Percentiles rank a stretch among this genome's conserved stretches.
These are phyloP conservation scores for Coreoperca whiteheadi DNA, from an alignment of 2,113 vertebrate genomes.

Conservation along the genomic window DNA sequence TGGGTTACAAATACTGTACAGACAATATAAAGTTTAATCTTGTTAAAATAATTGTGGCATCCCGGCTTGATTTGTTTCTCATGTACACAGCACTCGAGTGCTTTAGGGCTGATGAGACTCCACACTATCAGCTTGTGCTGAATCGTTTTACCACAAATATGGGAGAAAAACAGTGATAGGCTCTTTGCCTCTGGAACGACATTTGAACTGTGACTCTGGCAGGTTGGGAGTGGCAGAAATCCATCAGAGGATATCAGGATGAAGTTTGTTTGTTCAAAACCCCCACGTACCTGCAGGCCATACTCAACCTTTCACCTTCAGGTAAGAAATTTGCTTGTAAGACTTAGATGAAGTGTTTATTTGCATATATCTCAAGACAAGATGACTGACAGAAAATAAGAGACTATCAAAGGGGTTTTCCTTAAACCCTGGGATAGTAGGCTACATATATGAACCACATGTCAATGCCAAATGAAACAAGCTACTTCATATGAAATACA, in stretches of 20 bases:
- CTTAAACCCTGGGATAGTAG: constrained; percentile 37
- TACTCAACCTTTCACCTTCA: constrained; percentile 70
- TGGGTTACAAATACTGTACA: constrained; percentile 4
- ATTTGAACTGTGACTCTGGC: constrained; percentile 12
- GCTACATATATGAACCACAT: constrained; percentile 42
- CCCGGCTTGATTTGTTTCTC: constrained; percentile 29
- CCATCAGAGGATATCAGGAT: constrained; percentile 4
- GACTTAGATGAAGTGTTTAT: constrained; percentile 39
- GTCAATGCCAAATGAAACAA: constrained; percentile 65
- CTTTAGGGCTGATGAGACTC: neutral
- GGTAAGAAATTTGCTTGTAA: constrained; percentile 54
- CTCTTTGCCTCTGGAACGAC: neutral
- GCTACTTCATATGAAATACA: constrained; percentile 57
- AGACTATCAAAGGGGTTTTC: constrained; percentile 53
- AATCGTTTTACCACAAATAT: constrained; percentile 12
- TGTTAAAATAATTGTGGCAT: constrained; percentile 20
- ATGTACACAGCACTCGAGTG: neutral
- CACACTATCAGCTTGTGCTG: neutral
- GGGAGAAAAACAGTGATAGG: neutral
- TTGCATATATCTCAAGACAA: constrained; percentile 14
- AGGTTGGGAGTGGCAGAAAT: constrained; percentile 23
- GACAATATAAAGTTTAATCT: constrained; percentile 19
- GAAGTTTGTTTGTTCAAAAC: constrained; percentile 29
- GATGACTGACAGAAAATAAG: constrained; percentile 54
- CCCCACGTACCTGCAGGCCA: constrained; percentile 46